Conservation (phyloP, 2,113 vertebrate species). For the Urocynchramus pylzowi region DNA sequence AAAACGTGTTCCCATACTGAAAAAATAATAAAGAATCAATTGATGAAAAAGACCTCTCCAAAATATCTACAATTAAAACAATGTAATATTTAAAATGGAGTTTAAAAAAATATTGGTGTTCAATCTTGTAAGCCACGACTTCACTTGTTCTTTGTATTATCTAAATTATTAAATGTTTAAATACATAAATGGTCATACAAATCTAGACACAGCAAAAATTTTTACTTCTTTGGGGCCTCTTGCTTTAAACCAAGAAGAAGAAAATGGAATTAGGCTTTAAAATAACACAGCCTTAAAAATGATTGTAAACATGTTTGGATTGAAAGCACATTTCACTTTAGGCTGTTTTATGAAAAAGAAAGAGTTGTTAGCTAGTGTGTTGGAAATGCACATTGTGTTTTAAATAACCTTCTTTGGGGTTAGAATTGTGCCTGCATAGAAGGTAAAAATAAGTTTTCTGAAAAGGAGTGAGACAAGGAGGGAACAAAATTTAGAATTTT, state of each 20-base stretch:
- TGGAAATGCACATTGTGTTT: not conserved
- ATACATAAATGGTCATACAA: not conserved
- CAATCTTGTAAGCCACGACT: not conserved
- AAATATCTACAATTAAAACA: not conserved
- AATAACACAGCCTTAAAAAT: not conserved
- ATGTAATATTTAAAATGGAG: not conserved
- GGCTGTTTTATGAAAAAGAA: not conserved
- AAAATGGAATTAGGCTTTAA: not conserved
- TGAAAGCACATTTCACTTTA: not conserved
- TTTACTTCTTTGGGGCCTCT: not conserved
- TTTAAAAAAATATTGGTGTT: not conserved
- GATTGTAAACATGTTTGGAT: not conserved
- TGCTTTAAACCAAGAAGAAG: not conserved
- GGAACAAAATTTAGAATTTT: not conserved
- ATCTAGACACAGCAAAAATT: not conserved
- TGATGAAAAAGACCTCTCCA: fast-evolving
- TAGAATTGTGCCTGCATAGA: not conserved
- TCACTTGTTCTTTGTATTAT: not conserved
- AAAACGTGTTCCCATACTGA: not conserved
- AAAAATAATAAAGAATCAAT: not conserved
- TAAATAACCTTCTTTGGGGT: not conserved
- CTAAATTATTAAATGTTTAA: not conserved
- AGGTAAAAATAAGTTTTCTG: not conserved
- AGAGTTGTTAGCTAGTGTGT: not conserved
- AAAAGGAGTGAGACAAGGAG: not conserved